Evolutionary conservation across 2,113 vertebrate species (phyloP).

Genomic region (Ceyx cyanopectus): DNA sequence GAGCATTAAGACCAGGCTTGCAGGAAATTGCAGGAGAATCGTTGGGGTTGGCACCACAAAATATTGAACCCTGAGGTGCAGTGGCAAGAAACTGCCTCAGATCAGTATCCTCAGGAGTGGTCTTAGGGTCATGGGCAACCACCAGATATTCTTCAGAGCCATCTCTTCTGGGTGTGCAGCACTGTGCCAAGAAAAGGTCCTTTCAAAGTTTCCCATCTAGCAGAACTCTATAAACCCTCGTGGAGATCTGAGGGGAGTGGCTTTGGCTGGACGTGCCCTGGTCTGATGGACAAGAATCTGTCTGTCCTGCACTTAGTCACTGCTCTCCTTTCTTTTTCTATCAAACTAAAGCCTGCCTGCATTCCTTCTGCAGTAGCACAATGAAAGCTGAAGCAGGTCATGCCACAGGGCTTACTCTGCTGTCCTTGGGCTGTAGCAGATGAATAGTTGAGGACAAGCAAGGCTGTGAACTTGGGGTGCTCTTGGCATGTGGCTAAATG

Average conservation of each 20-base stretch:
- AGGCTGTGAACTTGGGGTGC: background rate
- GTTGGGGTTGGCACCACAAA: constrained; percentile 14
- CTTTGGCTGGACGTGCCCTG: background rate
- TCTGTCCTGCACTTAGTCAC: background rate
- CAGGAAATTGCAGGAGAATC: constrained; percentile 48
- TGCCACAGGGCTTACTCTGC: background rate
- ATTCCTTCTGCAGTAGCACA: background rate
- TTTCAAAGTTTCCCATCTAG: background rate
- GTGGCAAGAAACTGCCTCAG: background rate
- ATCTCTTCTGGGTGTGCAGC: background rate
- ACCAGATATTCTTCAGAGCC: background rate
- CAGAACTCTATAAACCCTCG: background rate
- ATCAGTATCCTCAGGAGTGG: background rate
- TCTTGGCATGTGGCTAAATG: fast-evolving
- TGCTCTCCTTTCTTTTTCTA: background rate
- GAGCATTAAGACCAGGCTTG: constrained; percentile 18
- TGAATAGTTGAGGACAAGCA: background rate
- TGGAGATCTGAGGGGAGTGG: background rate
- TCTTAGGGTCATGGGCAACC: background rate
- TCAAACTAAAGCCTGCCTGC: background rate
- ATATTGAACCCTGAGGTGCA: background rate
- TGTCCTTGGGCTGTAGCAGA: background rate
- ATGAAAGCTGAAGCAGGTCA: background rate
- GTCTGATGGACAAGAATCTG: background rate
- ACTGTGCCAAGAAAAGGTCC: background rate